phyloP scores from a whole-genome alignment of 2,888 invertebrate species.

The Perizoma affinitatum region DNA sequence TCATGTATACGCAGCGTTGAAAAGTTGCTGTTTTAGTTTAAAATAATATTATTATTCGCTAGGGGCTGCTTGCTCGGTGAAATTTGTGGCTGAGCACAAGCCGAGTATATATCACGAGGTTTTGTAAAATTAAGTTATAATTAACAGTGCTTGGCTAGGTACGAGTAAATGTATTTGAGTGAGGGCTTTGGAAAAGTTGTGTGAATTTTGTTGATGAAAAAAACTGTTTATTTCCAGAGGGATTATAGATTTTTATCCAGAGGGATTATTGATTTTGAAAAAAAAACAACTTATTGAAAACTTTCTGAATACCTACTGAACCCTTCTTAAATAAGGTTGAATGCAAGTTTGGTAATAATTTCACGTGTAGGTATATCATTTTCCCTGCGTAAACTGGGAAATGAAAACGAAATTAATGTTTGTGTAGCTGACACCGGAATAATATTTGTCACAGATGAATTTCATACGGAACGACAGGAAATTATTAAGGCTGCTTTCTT shows the following conservation, averaged over 20 bases:
- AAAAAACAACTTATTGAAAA: no score
- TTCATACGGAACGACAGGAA: slow-evolving; percentile 17
- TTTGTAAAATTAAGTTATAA: slow-evolving; percentile 57
- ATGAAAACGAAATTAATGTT: slow-evolving; percentile 31
- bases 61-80: slow-evolving; percentile 34
- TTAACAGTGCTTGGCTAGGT: slow-evolving; percentile 48
- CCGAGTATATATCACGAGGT: slow-evolving; percentile 47
- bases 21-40: slow-evolving; percentile 49
- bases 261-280: no score
- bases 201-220: slow-evolving; percentile 2
- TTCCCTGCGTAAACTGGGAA: slow-evolving; percentile 6
- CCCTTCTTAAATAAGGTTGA: not conserved
- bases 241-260: no score
- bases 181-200: slow-evolving; percentile 35
- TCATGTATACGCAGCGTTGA: slow-evolving; percentile 29
- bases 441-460: slow-evolving; percentile 26
- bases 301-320: not conserved
- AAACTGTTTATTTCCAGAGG: no score
- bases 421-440: slow-evolving; percentile 22
- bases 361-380: slow-evolving; percentile 6
- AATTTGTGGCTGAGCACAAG: slow-evolving; percentile 44
- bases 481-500: slow-evolving; percentile 18
- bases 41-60: slow-evolving; percentile 51
- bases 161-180: slow-evolving; percentile 43
- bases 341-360: not conserved